A percentile compares a stretch with the other conserved stretches of the same genome.
These are phyloP conservation scores for Drosophila insularis DNA, from an alignment of 1,140 invertebrate species.

Conservation along the genomic window DNA sequence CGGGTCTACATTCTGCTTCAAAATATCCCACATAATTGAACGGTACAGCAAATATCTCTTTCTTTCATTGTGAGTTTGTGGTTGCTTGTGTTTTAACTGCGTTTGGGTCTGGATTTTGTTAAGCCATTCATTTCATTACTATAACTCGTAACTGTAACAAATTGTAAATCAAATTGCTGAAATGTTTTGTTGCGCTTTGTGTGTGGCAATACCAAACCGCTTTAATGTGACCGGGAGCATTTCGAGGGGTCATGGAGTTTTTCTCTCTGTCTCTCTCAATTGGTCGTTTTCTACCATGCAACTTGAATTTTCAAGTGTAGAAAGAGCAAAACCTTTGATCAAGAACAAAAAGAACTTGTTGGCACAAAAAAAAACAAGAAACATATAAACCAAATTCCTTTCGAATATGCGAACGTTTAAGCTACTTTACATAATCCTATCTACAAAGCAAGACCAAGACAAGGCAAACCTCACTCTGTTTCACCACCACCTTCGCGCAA, in stretches of 20 bases:
- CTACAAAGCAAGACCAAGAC: background rate
- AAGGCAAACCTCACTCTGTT: constrained; percentile 9
- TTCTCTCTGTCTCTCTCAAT: constrained; percentile 13
- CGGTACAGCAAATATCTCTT: constrained; percentile 38
- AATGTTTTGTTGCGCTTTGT: constrained; percentile 31
- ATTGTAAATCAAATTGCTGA: constrained; percentile 50
- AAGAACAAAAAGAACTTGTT: background rate
- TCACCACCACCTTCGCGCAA: background rate
- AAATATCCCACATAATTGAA: constrained; percentile 12
- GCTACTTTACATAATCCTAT: constrained; percentile 25
- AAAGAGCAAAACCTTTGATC: background rate
- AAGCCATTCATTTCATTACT: constrained; percentile 26
- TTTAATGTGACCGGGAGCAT: constrained; percentile 41
- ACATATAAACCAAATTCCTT: background rate
- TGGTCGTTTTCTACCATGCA: background rate
- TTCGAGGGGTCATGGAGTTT: constrained; percentile 34
- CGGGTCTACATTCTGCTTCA: constrained; percentile 33
- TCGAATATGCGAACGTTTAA: constrained; percentile 1
- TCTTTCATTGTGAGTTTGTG: constrained; percentile 24
- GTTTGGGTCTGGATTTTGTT: background rate
- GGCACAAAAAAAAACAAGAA: background rate
- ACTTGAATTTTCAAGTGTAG: background rate
- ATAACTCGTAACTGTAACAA: constrained; percentile 32
- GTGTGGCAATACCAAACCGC: constrained; percentile 42
- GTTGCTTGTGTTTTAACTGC: constrained; percentile 8